Base-by-base conservation (phyloP, 2,888 invertebrate species). In the Hybos culiciformis region DNA sequence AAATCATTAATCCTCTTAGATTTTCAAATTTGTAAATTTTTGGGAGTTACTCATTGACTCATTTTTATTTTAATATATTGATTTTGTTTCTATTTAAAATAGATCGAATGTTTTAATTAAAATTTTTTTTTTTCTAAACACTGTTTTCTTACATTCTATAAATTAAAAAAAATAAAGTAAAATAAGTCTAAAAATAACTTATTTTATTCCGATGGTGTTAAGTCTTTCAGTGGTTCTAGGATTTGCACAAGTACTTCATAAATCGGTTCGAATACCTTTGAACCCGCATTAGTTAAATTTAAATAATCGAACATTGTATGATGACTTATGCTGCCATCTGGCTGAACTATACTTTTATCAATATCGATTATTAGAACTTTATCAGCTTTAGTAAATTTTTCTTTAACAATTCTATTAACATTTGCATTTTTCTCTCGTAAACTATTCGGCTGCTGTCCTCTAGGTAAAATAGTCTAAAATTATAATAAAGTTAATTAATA, bases 261-360 rank as follows among this genome's bases (percentile, higher is more conserved):
- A 39, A 88, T 78, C 17, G 86, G 84, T 66, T 85, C 85, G 63
- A 88, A 87, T 9, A 84, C 82, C 66, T 90, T 90, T 63, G 87
- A 87, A 42, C 91, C 92, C 39, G 80, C 75, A 66, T 84, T 83
- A 3, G 88, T 90, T 46, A 90, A 73, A 58, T 88, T 82, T 39
- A 91, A 74, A 66, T 88, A 93, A 66, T 93, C 92, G 60, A 85
- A 82, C 36, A 93, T 86, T 61, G 92, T 91, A 57, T 82, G 82
- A 59, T 86, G 87, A 59, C 83, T 84, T 46, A 92, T 88, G 36
- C 78, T 76, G 4, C 86, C 83, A 68, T 83, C 83, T 37, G 73
- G 72, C 63, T 83, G 83, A 43, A 86, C 70, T 51, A 86, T 75
- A 37, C 82, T 82, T 57, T 83, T 80, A 57, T 87, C 87, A 55